These are phyloP conservation scores for Charaxes varanes DNA, from an alignment of 1,140 invertebrate species.

Conservation along the genomic window DNA sequence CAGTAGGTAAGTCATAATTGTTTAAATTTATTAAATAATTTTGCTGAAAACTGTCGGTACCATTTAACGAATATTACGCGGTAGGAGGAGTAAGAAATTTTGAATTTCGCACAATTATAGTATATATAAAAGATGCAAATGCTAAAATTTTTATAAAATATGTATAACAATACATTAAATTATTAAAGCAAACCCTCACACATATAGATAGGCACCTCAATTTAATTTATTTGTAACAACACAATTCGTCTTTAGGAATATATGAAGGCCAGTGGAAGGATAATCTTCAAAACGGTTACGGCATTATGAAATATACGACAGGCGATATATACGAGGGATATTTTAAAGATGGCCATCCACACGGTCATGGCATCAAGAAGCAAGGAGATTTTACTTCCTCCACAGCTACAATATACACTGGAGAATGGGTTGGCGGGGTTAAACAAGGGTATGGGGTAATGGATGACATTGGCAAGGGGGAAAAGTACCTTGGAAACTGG, in stretches of 20 bases:
- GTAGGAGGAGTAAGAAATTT: too few relatives aligned
- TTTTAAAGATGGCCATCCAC: slow-evolving; percentile 87
- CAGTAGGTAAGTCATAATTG: slow-evolving; percentile 60
- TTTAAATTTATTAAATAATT: slow-evolving; percentile 1
- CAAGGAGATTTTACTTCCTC: slow-evolving; percentile 85
- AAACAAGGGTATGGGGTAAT: slow-evolving; percentile 90
- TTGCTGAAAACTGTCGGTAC: not conserved
- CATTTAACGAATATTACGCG: too few relatives aligned
- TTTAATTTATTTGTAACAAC: slow-evolving; percentile 1
- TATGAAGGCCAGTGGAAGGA: slow-evolving; percentile 92
- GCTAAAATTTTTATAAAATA: too few relatives aligned
- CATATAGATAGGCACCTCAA: not conserved
- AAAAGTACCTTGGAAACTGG: slow-evolving; percentile 93
- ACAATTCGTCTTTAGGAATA: slow-evolving; percentile 55
- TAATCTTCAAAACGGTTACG: slow-evolving; percentile 87
- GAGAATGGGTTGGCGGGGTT: slow-evolving; percentile 85
- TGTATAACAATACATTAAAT: too few relatives aligned
- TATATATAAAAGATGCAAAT: too few relatives aligned
- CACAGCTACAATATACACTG: slow-evolving; percentile 87
- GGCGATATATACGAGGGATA: slow-evolving; percentile 89
- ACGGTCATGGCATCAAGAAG: slow-evolving; percentile 88
- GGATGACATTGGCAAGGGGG: slow-evolving; percentile 88
- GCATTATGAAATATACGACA: slow-evolving; percentile 80
- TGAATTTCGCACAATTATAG: too few relatives aligned
- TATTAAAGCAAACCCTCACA: too few relatives aligned